Evolutionary conservation across 1,140 invertebrate genomes (phyloP).

Genomic region (Manduca sexta): DNA sequence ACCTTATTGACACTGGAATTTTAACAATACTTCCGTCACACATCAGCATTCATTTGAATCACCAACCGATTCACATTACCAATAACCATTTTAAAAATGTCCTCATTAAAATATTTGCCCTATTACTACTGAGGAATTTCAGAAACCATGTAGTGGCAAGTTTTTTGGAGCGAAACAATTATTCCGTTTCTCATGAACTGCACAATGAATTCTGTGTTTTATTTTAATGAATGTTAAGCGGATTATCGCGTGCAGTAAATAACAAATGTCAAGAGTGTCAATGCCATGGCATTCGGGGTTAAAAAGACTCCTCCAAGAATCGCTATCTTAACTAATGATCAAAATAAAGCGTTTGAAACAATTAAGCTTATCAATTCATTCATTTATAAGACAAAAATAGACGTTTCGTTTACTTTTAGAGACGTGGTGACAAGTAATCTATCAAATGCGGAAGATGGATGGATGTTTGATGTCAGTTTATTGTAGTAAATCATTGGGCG

Average conservation of each 20-base stretch:
- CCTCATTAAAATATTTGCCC: slow-evolving; percentile 64
- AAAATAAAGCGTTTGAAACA: slow-evolving; percentile 46
- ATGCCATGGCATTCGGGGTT: slow-evolving; percentile 33
- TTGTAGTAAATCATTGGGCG: no score
- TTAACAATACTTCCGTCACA: slow-evolving; percentile 55
- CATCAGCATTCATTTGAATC: slow-evolving; percentile 19
- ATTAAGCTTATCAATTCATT: slow-evolving; percentile 58
- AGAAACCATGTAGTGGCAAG: neutral
- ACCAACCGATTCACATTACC: slow-evolving; percentile 35
- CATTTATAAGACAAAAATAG: slow-evolving; percentile 60
- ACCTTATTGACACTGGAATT: slow-evolving; percentile 28
- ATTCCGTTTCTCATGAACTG: no score
- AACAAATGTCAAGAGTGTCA: slow-evolving; percentile 20
- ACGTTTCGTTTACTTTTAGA: slow-evolving; percentile 69
- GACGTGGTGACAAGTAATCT: slow-evolving; percentile 53
- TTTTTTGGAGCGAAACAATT: slow-evolving; percentile 17
- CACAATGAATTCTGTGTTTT: no score
- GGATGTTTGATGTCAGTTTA: slow-evolving; percentile 21
- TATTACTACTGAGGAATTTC: slow-evolving; percentile 49
- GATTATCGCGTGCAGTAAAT: no score
- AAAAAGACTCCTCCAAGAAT: slow-evolving; percentile 35
- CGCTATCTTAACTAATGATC: slow-evolving; percentile 37
- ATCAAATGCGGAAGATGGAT: slow-evolving; percentile 58
- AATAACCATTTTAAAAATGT: slow-evolving; percentile 37
- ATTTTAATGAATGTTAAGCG: no score